Evolutionary conservation across 2,797 vertebrate genomes (phyloP).

Genomic region (Dromococcyx pavoninus): DNA sequence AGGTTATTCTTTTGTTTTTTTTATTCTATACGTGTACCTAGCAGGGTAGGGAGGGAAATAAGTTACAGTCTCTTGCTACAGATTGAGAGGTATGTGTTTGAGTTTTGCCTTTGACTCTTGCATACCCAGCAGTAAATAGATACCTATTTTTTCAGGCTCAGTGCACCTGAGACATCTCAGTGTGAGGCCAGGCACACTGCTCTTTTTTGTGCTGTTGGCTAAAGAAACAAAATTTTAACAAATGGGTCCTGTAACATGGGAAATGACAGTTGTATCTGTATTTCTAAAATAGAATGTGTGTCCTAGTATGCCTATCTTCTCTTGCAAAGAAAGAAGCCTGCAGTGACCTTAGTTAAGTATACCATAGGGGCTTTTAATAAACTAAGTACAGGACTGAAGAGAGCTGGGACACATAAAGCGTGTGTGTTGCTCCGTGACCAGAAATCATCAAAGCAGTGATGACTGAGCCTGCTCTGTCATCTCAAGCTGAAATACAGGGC

Average conservation of each 20-base stretch:
- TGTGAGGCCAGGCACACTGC: background rate
- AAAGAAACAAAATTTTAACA: background rate
- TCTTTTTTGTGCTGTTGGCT: background rate
- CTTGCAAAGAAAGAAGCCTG: background rate
- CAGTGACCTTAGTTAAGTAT: background rate
- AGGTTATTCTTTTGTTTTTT: background rate
- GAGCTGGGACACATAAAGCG: background rate
- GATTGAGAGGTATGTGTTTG: background rate
- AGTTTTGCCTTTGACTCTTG: background rate
- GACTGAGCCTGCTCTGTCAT: background rate
- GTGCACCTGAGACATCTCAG: background rate
- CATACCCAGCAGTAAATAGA: background rate
- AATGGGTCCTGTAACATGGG: background rate
- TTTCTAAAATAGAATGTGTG: background rate
- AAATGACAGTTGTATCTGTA: background rate
- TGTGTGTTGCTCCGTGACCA: background rate
- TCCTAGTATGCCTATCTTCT: background rate
- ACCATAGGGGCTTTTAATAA: background rate
- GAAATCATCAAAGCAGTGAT: background rate
- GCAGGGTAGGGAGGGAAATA: background rate
- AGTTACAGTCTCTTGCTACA: background rate
- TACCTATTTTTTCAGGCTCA: background rate
- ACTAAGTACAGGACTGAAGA: background rate
- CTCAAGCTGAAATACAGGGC: background rate
- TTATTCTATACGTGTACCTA: background rate